Conservation (phyloP, 2,113 vertebrate species). For the Anarrhichthys ocellatus region DNA sequence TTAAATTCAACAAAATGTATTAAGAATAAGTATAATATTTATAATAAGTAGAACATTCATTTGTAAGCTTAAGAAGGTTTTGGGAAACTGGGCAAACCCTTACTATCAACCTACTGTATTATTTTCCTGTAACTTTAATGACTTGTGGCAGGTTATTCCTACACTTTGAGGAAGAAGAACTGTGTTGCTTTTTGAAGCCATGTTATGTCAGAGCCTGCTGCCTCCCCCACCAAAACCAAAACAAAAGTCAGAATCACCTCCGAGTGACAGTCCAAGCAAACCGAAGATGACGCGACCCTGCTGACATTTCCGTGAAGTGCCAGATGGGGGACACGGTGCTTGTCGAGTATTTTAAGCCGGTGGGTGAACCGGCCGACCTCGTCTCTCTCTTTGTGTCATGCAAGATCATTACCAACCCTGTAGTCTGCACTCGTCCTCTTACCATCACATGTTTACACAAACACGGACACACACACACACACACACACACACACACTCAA, state of each 20-base stretch:
- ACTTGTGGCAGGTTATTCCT: background rate
- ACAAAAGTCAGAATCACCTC: constrained; percentile 1
- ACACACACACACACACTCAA: background rate
- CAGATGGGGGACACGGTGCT: background rate
- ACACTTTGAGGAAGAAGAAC: background rate
- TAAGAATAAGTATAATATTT: too few species aligned
- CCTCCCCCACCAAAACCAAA: background rate
- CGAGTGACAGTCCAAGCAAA: background rate
- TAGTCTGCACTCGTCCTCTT: background rate
- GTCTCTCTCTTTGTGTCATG: background rate
- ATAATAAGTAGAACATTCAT: too few species aligned
- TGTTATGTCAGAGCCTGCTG: background rate
- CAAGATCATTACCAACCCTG: background rate
- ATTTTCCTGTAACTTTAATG: too few species aligned
- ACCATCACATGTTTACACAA: constrained; percentile 25
- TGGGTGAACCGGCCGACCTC: background rate
- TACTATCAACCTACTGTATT: too few species aligned
- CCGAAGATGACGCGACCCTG: background rate
- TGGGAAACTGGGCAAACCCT: too few species aligned
- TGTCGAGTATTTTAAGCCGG: background rate
- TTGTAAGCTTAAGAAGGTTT: too few species aligned
- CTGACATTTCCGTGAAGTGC: constrained; percentile 4
- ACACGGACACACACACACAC: constrained; percentile 4
- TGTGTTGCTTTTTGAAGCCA: background rate
- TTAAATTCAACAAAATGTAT: too few species aligned